Evolutionary conservation across 2,888 invertebrate species (phyloP).

Genomic region (Chrysolina oricalcia): DNA sequence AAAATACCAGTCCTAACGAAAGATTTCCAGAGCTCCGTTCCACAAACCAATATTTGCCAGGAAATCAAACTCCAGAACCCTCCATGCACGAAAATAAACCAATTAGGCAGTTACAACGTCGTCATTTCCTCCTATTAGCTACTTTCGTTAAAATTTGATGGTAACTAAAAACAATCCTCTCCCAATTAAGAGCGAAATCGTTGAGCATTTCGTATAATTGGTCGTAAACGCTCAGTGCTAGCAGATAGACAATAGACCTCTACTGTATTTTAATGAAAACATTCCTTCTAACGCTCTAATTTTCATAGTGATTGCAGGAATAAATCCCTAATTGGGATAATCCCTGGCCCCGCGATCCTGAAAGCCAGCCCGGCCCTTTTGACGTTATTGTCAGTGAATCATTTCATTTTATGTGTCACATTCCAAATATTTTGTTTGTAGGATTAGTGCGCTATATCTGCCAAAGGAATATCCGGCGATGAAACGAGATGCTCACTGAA

Average conservation of each 20-base stretch:
- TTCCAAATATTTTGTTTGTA: background rate
- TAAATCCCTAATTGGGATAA: conserved; percentile 60
- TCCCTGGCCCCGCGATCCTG: conserved; percentile 42
- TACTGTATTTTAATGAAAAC: conserved; percentile 57
- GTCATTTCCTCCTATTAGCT: conserved; percentile 39
- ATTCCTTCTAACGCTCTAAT: conserved; percentile 52
- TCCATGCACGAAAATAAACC: conserved; percentile 41
- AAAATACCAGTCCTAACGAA: too few relatives aligned
- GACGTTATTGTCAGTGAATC: conserved; percentile 41
- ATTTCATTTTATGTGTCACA: conserved; percentile 31
- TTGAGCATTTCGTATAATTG: conserved; percentile 62
- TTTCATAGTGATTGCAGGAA: conserved; percentile 55
- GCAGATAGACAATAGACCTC: conserved; percentile 49
- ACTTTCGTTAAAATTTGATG: conserved; percentile 42
- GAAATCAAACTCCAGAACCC: conserved; percentile 33
- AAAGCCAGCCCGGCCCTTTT: conserved; percentile 22
- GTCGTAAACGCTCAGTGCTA: conserved; percentile 58
- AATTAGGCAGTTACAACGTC: conserved; percentile 41
- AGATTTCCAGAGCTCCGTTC: background rate
- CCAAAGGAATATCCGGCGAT: background rate
- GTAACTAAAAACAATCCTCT: conserved; percentile 57
- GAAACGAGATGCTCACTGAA: background rate
- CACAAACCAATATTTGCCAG: conserved; percentile 3
- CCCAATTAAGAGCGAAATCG: conserved; percentile 64
- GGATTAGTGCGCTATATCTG: conserved; percentile 5